Evolutionary conservation across 2,113 vertebrate genomes (phyloP).

Genomic region (Gavialis gangeticus): DNA sequence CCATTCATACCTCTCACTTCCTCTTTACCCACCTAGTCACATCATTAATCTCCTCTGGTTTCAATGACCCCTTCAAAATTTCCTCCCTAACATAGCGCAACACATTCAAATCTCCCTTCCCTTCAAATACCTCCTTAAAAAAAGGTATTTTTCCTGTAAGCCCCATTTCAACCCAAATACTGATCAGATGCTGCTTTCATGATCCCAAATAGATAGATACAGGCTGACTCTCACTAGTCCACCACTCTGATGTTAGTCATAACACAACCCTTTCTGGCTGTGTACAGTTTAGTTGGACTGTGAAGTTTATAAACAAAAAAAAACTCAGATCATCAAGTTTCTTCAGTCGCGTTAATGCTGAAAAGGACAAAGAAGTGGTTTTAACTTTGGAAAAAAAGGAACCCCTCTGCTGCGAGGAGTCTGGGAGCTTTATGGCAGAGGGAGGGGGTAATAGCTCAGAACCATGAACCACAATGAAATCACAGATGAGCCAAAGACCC

Average conservation of each 20-base stretch:
- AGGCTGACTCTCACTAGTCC: not conserved
- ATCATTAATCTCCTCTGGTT: not conserved
- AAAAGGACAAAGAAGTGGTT: not conserved
- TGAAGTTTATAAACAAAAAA: not conserved
- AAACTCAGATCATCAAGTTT: not conserved
- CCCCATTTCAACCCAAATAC: not conserved
- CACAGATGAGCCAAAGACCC: not conserved
- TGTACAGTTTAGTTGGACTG: not conserved
- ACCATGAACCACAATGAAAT: rapidly evolving
- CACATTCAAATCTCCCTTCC: not conserved
- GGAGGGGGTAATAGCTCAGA: not conserved
- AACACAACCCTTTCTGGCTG: not conserved
- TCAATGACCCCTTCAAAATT: not conserved
- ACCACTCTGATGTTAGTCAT: not conserved
- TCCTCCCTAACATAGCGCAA: rapidly evolving
- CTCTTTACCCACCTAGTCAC: not conserved
- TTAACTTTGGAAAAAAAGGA: not conserved
- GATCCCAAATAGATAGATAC: not conserved
- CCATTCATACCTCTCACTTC: not conserved
- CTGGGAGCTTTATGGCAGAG: not conserved
- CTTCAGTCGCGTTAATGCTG: not conserved
- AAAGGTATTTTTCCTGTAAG: not conserved
- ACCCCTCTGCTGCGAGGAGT: not conserved
- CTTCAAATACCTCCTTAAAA: rapidly evolving
- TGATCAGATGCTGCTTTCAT: not conserved